phyloP scores from a whole-genome alignment of 1,140 invertebrate genomes.

The Cydia pomonella region DNA sequence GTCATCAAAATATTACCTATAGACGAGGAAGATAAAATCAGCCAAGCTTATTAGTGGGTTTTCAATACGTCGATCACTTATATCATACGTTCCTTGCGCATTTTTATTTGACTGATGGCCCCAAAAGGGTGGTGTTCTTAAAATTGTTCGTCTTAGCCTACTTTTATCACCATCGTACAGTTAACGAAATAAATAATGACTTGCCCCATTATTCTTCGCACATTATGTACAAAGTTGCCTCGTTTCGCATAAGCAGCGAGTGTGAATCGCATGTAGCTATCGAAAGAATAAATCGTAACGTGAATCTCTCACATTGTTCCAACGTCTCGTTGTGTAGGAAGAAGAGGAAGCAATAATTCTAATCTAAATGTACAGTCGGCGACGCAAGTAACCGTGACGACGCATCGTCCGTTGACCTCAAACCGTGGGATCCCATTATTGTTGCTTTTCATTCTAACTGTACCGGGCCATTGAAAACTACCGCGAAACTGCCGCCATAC shows the following conservation, averaged over 20 bases:
- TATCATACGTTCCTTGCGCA: neutral
- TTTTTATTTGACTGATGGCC: neutral
- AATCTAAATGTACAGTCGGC: constrained; percentile 52
- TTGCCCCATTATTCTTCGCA: neutral
- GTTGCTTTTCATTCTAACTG: constrained; percentile 59
- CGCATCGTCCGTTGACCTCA: constrained; percentile 51
- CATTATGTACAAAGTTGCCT: neutral
- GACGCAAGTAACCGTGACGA: constrained; percentile 57
- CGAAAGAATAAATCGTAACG: constrained; percentile 47
- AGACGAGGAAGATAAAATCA: too few species aligned
- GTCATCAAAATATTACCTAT: neutral
- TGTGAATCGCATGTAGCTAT: constrained; percentile 36
- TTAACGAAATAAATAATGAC: neutral
- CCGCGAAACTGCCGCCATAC: constrained; percentile 45
- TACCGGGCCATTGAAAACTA: constrained; percentile 52
- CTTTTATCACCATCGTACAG: too few species aligned
- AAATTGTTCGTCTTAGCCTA: neutral
- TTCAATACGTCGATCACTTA: neutral
- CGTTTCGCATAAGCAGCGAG: neutral
- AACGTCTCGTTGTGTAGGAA: constrained; percentile 37
- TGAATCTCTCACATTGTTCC: constrained; percentile 28
- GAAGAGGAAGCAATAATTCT: constrained; percentile 45
- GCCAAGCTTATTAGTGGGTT: neutral
- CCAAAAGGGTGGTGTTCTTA: neutral
- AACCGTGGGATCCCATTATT: constrained; percentile 64